These are phyloP conservation scores for Acronicta aceris DNA, from an alignment of 2,888 invertebrate species.

Conservation along the genomic window DNA sequence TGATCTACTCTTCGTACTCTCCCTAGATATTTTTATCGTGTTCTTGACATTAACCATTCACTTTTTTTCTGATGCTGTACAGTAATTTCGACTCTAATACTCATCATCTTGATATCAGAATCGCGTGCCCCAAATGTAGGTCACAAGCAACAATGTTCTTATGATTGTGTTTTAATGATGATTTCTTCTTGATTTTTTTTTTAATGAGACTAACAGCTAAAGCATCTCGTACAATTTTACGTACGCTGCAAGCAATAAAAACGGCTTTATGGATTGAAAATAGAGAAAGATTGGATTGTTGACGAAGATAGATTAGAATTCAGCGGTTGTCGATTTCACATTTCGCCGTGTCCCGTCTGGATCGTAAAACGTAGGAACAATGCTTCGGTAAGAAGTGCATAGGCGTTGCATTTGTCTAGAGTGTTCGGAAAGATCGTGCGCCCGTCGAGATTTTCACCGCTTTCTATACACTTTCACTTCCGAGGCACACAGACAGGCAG, in stretches of 20 bases:
- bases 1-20: slow-evolving; percentile 82
- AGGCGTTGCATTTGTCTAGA: slow-evolving; percentile 67
- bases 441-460: slow-evolving; percentile 70
- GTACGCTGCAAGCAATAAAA: slow-evolving; percentile 9
- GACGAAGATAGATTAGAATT: slow-evolving; percentile 30
- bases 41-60: slow-evolving; percentile 73
- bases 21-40: slow-evolving; percentile 75
- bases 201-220: slow-evolving; percentile 34
- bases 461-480: slow-evolving; percentile 82
- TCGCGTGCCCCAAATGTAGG: slow-evolving; percentile 58
- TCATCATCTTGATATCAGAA: slow-evolving; percentile 41
- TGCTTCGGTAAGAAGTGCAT: slow-evolving; percentile 59
- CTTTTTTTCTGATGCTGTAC: slow-evolving; percentile 57
- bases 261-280: background rate
- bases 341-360: slow-evolving; percentile 28
- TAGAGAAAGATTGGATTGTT: slow-evolving; percentile 9
- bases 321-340: slow-evolving; percentile 44
- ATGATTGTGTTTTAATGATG: slow-evolving; percentile 68
- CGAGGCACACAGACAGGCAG: slow-evolving; percentile 60
- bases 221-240: slow-evolving; percentile 16
- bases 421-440: slow-evolving; percentile 66
- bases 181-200: slow-evolving; percentile 65
- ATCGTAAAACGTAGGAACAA: slow-evolving; percentile 46
- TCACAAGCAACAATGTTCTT: slow-evolving; percentile 59
- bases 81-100: slow-evolving; percentile 59